Evolutionary conservation across 2,888 invertebrate species (phyloP).

Genomic region (Zeuzera pyrina): DNA sequence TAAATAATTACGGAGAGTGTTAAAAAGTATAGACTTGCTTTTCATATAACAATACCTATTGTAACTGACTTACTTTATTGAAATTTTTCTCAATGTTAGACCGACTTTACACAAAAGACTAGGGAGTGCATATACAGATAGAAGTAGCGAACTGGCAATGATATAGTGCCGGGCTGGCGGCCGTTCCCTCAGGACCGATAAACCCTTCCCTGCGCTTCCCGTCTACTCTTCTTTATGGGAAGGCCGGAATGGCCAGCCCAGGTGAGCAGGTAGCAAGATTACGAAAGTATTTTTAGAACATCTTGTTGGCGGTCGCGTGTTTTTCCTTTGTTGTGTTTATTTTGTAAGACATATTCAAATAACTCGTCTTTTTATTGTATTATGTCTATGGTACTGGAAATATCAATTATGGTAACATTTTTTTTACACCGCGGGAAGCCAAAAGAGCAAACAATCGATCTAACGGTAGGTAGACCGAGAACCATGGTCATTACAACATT

Average conservation of each 20-base stretch:
- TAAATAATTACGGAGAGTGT: too few relatives aligned
- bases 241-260: constrained; percentile 68
- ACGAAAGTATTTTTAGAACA: constrained; percentile 70
- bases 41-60: too few relatives aligned
- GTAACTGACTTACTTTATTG: too few relatives aligned
- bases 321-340: constrained; percentile 71
- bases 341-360: too few relatives aligned
- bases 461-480: too few relatives aligned
- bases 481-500: too few relatives aligned
- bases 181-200: constrained; percentile 67
- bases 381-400: too few relatives aligned
- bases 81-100: neutral
- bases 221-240: constrained; percentile 71
- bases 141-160: constrained; percentile 64
- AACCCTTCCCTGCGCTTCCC: constrained; percentile 69
- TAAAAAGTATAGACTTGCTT: too few relatives aligned
- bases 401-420: too few relatives aligned
- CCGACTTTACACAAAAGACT: constrained; percentile 39
- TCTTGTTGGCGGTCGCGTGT: constrained; percentile 67
- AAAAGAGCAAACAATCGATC: too few relatives aligned
- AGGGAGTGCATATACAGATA: constrained; percentile 49
- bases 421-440: too few relatives aligned
- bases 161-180: constrained; percentile 68
- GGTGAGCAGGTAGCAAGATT: constrained; percentile 71
- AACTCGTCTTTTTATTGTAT: too few relatives aligned